Evolutionary conservation across 2,888 invertebrate species (phyloP).

Genomic region (Proisotoma minuta): DNA sequence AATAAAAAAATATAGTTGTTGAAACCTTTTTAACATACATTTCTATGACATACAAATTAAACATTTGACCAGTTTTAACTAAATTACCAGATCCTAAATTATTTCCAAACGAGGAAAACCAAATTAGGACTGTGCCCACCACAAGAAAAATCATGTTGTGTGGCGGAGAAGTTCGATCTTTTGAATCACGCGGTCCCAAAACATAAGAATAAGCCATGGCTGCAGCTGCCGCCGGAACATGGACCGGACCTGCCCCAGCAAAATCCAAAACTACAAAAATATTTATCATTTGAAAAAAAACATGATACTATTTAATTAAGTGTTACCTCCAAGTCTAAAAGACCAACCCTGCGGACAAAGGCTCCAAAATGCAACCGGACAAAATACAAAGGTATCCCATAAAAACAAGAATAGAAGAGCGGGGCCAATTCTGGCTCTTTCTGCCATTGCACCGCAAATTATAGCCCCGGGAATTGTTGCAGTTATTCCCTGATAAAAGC

Average conservation of each 20-base stretch:
- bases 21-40: too few species aligned
- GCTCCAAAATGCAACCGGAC: slow-evolving; percentile 13
- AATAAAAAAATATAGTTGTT: too few species aligned
- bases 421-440: slow-evolving; percentile 1
- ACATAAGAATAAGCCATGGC: slow-evolving; percentile 14
- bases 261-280: slow-evolving; percentile 19
- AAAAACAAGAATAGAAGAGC: slow-evolving; percentile 8
- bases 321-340: background rate
- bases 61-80: too few species aligned
- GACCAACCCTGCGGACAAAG: background rate
- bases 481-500: slow-evolving; percentile 11
- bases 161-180: slow-evolving; percentile 4
- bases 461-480: slow-evolving; percentile 1
- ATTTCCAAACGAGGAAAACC: slow-evolving; percentile 22
- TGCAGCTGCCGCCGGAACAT: slow-evolving; percentile 21
- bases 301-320: too few species aligned
- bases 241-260: slow-evolving; percentile 19
- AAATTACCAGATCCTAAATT: slow-evolving; percentile 21
- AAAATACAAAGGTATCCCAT: slow-evolving; percentile 7
- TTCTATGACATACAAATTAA: too few species aligned
- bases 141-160: slow-evolving; percentile 20
- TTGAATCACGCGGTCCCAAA: slow-evolving; percentile 9
- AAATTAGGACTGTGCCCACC: slow-evolving; percentile 15
- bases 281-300: too few species aligned
- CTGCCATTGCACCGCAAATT: slow-evolving; percentile 8